Evolutionary conservation across 2,113 vertebrate genomes (phyloP).

Genomic region (Meles meles): DNA sequence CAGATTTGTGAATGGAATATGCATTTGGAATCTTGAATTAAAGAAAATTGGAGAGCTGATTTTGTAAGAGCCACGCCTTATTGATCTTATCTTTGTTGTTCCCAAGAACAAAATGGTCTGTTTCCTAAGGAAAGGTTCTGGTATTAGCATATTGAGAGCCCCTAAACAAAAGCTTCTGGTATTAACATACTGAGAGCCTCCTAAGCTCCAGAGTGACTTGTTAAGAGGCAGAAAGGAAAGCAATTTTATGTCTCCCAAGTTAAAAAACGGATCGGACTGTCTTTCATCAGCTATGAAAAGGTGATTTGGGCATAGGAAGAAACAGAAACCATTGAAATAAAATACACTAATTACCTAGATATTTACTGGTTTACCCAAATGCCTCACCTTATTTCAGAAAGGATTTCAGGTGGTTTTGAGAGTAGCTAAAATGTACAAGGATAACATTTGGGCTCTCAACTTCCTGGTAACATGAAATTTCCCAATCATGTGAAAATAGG

Average conservation of each 20-base stretch:
- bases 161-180: not conserved
- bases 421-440: not conserved
- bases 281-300: conserved; percentile 8
- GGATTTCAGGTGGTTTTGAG: conserved; percentile 11
- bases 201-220: not conserved
- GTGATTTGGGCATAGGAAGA: conserved; percentile 27
- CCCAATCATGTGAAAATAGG: not conserved
- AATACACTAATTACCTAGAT: not conserved
- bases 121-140: conserved; percentile 11
- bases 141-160: not conserved
- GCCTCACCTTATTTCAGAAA: conserved; percentile 12
- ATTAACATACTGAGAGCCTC: not conserved
- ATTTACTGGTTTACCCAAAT: not conserved
- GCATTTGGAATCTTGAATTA: not conserved
- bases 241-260: not conserved
- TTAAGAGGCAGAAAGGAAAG: conserved; percentile 16
- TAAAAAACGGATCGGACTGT: conserved; percentile 6
- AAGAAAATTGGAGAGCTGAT: conserved; percentile 1
- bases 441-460: not conserved
- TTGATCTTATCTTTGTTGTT: conserved; percentile 12
- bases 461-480: not conserved
- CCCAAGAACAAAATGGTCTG: not conserved
- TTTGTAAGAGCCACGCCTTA: not conserved
- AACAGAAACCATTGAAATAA: conserved; percentile 38
- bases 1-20: not conserved